Conservation (phyloP, 2,113 vertebrate genomes). For the Dicerorhinus sumatrensis region DNA sequence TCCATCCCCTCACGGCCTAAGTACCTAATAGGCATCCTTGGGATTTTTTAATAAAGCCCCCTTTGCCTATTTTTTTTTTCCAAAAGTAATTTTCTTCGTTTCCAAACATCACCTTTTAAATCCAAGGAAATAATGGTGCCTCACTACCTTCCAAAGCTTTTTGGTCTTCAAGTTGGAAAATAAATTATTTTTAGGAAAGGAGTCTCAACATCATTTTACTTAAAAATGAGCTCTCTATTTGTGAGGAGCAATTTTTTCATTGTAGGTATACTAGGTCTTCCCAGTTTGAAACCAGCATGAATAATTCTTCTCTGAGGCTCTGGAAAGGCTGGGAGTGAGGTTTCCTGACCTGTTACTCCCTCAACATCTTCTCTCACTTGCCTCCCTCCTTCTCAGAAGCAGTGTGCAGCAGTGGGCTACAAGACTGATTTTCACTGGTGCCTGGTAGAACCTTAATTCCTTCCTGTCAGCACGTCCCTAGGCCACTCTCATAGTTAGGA, state of each 20-base stretch:
- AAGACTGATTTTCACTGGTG: conserved; percentile 44
- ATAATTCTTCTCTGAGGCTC: not conserved
- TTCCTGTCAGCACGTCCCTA: conserved; percentile 80
- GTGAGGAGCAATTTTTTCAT: conserved; percentile 23
- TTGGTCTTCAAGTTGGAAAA: not conserved
- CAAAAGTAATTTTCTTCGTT: not conserved
- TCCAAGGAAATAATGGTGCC: not conserved
- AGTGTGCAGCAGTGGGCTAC: not conserved
- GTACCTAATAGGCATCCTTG: not conserved
- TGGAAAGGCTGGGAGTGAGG: not conserved
- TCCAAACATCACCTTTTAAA: not conserved
- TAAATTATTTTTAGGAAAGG: conserved; percentile 17
- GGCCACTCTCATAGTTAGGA: conserved; percentile 73
- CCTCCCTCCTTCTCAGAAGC: conserved; percentile 29
- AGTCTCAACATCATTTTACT: conserved; percentile 41
- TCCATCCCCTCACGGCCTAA: not conserved
- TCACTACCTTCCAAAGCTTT: not conserved
- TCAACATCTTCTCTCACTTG: not conserved
- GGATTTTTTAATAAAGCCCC: not conserved
- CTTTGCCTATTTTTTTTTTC: conserved; percentile 1
- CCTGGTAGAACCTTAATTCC: conserved; percentile 76
- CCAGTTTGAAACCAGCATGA: not conserved
- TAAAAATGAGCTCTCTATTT: conserved; percentile 69
- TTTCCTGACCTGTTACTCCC: conserved; percentile 7
- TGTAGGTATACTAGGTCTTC: not conserved